Conservation (phyloP, 2,797 vertebrate genomes). For the Micromesistius poutassou region DNA sequence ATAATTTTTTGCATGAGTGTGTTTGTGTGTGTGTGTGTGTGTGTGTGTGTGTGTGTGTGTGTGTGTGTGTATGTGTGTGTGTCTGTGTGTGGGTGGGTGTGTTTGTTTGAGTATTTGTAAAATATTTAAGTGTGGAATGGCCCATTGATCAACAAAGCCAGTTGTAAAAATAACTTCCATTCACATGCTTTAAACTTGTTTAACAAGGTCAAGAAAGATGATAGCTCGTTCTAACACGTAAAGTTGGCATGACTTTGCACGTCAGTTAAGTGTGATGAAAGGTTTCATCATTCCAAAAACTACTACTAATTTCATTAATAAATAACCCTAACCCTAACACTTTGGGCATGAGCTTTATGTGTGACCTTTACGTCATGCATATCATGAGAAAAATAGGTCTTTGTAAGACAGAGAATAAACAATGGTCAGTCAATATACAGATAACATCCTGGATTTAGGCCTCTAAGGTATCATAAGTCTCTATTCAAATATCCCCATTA, state of each 20-base stretch:
- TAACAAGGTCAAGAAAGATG: too few species aligned
- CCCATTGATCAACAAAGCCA: neutral
- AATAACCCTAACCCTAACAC: too few species aligned
- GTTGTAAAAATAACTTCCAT: neutral
- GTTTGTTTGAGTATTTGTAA: neutral
- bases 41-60: conserved; percentile 4
- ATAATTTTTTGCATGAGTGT: too few species aligned
- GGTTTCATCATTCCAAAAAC: neutral
- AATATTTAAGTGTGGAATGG: neutral
- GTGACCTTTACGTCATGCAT: neutral
- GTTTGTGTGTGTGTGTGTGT: conserved; percentile 8
- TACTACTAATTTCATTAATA: too few species aligned
- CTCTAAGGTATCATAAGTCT: neutral
- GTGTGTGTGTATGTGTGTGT: conserved; percentile 1
- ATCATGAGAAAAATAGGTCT: neutral
- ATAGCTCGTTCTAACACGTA: too few species aligned
- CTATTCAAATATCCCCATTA: neutral
- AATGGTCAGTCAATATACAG: neutral
- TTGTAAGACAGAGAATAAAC: neutral
- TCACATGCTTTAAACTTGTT: neutral
- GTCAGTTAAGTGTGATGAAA: neutral
- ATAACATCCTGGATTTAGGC: neutral
- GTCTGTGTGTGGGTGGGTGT: neutral
- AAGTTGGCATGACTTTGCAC: too few species aligned
- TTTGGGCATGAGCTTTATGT: neutral